Conservation (phyloP, 2,113 vertebrate genomes). For the Mastomys coucha region DNA sequence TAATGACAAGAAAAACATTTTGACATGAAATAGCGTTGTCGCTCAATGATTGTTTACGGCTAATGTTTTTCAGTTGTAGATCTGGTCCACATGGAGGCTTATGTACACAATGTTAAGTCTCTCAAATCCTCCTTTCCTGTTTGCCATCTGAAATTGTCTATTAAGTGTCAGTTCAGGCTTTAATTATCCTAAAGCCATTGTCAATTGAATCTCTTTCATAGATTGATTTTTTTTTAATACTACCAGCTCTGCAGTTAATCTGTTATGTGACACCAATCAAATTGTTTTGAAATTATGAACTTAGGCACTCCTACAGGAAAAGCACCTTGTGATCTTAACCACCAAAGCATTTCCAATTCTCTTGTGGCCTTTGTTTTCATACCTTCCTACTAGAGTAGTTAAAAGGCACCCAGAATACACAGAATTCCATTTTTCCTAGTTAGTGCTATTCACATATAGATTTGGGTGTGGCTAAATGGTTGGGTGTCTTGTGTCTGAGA, state of each 20-base stretch:
- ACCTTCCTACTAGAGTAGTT: background rate
- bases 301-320: background rate
- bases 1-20: conserved; percentile 19
- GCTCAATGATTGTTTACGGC: background rate
- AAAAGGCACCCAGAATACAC: background rate
- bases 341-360: background rate
- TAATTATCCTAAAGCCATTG: conserved; percentile 50
- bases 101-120: conserved; percentile 19
- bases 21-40: conserved; percentile 19
- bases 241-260: conserved; percentile 45
- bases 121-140: background rate
- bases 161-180: conserved; percentile 39
- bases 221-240: conserved; percentile 41
- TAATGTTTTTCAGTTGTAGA: conserved; percentile 42
- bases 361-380: background rate
- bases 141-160: conserved; percentile 42
- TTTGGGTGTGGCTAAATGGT: background rate
- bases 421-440: background rate
- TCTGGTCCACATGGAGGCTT: conserved; percentile 1
- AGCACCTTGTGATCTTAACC: background rate
- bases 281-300: conserved; percentile 47
- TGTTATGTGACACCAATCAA: conserved; percentile 27
- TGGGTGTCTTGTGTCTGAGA: conserved; percentile 34
- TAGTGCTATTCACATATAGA: background rate
- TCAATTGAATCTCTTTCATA: conserved; percentile 22